phyloP scores from a whole-genome alignment of 2,888 invertebrate genomes.

The Eudemis profundana region DNA sequence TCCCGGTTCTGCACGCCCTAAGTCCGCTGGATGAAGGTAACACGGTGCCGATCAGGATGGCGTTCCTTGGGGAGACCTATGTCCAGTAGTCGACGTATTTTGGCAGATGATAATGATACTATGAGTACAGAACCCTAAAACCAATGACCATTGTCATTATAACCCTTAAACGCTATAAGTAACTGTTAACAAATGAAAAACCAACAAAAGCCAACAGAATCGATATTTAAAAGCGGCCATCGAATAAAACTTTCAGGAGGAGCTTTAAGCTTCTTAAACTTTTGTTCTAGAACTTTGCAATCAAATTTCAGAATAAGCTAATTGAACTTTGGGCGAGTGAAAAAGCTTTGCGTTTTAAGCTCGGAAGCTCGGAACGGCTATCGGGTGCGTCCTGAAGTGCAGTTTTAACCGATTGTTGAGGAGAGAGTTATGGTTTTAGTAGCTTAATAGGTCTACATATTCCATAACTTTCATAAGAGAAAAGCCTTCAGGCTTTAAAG shows the following conservation, averaged over 20 bases:
- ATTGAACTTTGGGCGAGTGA: constrained; percentile 70
- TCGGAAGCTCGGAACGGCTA: constrained; percentile 48
- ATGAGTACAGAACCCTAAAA: too few species aligned
- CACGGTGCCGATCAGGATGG: too few species aligned
- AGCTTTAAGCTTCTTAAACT: constrained; percentile 70
- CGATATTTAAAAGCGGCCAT: constrained; percentile 48
- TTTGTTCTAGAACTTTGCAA: constrained; percentile 69
- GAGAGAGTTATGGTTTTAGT: neutral
- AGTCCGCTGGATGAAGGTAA: too few species aligned
- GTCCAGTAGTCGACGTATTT: too few species aligned
- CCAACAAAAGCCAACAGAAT: constrained; percentile 31
- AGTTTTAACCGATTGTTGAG: constrained; percentile 2
- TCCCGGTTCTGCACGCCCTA: too few species aligned
- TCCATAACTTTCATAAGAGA: too few species aligned
- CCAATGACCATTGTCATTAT: neutral
- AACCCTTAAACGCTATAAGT: neutral
- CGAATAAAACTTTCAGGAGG: constrained; percentile 42
- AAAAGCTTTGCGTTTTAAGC: constrained; percentile 61
- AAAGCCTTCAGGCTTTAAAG: too few species aligned
- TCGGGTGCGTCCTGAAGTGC: constrained; percentile 38
- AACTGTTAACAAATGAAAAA: constrained; percentile 18
- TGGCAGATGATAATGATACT: too few species aligned
- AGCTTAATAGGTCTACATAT: too few species aligned
- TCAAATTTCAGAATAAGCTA: constrained; percentile 77
- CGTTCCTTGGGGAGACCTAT: too few species aligned